phyloP scores from a whole-genome alignment of 2,797 vertebrate species.

The Acanthiza pusilla region DNA sequence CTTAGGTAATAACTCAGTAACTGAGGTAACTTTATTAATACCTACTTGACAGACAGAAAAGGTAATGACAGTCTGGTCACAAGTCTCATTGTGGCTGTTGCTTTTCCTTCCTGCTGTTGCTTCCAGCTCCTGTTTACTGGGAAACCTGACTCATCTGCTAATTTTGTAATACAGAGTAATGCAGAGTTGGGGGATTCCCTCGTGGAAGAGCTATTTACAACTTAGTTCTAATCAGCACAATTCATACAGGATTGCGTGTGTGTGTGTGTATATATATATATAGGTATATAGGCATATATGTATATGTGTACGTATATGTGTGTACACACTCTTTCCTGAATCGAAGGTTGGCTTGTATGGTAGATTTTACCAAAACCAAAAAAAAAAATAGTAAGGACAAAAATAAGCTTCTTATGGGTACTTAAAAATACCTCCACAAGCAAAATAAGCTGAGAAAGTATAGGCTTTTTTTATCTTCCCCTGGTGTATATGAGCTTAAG shows the following conservation, averaged over 20 bases:
- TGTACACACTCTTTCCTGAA: background rate
- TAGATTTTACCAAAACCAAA: background rate
- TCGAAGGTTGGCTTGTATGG: background rate
- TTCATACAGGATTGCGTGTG: background rate
- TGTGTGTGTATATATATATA: accelerated
- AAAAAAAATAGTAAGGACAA: background rate
- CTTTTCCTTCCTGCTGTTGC: background rate
- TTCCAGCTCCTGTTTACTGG: slow-evolving; percentile 8
- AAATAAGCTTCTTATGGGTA: background rate
- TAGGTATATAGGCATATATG: too few species aligned
- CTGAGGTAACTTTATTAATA: background rate
- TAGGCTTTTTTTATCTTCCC: background rate
- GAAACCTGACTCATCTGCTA: slow-evolving; percentile 28
- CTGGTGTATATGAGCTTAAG: background rate
- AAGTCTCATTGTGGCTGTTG: background rate
- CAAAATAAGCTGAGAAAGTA: background rate
- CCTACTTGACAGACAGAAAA: background rate
- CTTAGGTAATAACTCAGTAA: background rate
- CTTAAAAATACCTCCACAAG: background rate
- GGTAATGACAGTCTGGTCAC: background rate
- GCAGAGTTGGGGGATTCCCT: slow-evolving; percentile 6
- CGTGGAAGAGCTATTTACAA: background rate
- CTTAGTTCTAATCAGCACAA: background rate
- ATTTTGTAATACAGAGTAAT: background rate
- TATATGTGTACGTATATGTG: background rate